Evolutionary conservation across 2,888 invertebrate species (phyloP).

Genomic region (Perizoma flavofasciatum): DNA sequence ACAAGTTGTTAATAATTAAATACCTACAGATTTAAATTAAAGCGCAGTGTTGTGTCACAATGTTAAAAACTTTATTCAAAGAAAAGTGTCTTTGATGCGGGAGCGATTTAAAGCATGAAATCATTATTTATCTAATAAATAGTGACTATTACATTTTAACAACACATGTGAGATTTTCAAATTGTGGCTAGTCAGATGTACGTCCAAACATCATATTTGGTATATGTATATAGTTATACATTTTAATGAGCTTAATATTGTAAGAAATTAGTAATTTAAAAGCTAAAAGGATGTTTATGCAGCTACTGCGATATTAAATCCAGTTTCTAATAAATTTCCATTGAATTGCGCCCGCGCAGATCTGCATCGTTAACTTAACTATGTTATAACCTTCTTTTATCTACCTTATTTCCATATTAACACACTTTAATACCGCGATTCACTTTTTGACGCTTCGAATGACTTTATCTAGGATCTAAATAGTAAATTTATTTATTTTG

Average conservation of each 20-base stretch:
- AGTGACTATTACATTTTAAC: no score
- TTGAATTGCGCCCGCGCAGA: constrained; percentile 42
- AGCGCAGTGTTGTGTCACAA: no score
- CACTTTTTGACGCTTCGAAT: constrained; percentile 63
- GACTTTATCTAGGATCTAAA: constrained; percentile 63
- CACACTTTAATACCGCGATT: constrained; percentile 57
- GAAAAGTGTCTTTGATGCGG: no score
- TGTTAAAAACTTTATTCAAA: no score
- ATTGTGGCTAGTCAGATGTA: no score
- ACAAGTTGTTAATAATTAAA: no score
- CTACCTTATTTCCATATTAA: constrained; percentile 66
- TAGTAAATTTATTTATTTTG: constrained; percentile 49
- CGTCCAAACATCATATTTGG: no score
- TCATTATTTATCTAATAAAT: no score
- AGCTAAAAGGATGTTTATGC: constrained; percentile 23
- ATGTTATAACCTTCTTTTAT: constrained; percentile 70
- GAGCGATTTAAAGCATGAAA: no score
- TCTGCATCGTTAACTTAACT: constrained; percentile 57
- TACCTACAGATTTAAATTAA: no score
- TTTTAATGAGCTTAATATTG: constrained; percentile 1
- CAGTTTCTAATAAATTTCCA: constrained; percentile 40
- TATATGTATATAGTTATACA: background rate
- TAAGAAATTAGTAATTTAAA: constrained; percentile 18
- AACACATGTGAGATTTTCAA: no score
- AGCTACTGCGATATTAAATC: constrained; percentile 36